phyloP scores from a whole-genome alignment of 2,113 vertebrate species.

The Notiomystis cincta region DNA sequence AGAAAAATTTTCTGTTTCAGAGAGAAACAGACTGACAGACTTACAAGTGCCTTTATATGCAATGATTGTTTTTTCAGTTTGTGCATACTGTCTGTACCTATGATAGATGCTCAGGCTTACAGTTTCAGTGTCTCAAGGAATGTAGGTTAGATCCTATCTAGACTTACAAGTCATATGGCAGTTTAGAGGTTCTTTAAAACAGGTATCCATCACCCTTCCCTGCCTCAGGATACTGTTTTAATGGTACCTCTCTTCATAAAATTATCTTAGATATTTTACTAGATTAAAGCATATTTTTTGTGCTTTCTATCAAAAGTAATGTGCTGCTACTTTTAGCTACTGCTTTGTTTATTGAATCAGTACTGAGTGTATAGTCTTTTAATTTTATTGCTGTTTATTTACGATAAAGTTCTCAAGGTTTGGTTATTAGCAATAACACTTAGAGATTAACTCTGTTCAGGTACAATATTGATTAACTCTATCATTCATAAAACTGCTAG shows the following conservation, averaged over 20 bases:
- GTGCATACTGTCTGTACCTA: not conserved
- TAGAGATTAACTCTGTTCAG: constrained; percentile 12
- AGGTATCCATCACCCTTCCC: not conserved
- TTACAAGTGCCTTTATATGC: not conserved
- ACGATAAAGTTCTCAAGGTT: not conserved
- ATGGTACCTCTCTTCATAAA: not conserved
- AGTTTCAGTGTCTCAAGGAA: not conserved
- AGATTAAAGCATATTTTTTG: not conserved
- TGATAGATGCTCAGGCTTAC: not conserved
- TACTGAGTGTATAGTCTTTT: not conserved
- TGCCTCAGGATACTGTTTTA: accelerated
- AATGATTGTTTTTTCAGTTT: not conserved
- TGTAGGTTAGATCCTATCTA: not conserved
- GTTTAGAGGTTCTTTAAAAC: not conserved
- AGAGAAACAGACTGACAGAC: not conserved
- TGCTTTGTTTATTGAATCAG: not conserved
- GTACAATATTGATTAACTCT: constrained; percentile 59
- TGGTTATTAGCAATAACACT: not conserved
- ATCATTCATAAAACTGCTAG: constrained; percentile 28
- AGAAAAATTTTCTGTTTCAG: not conserved
- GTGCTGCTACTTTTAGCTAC: not conserved
- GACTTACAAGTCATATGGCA: not conserved
- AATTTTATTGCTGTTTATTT: not conserved
- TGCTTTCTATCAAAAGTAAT: not conserved
- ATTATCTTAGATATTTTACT: not conserved